A percentile compares a stretch with the other conserved stretches of the same genome.
Conservation (phyloP, 2,797 vertebrate genomes). For the Poeciliopsis paucimaculata region DNA sequence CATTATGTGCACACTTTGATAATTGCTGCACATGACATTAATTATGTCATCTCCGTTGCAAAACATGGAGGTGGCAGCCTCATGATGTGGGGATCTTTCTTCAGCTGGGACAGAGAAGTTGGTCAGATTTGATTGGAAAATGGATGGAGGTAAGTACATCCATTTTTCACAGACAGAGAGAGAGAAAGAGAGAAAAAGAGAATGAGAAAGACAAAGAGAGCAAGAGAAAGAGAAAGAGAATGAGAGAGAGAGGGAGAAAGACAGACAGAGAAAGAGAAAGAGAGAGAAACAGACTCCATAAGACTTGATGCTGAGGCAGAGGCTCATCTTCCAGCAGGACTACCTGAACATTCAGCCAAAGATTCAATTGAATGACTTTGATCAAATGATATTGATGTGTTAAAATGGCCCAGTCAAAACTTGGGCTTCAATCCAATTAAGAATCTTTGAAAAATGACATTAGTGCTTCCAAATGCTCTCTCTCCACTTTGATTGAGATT, state of each 20-base stretch:
- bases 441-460: not conserved
- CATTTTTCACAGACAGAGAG: not conserved
- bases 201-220: not conserved
- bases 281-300: not conserved
- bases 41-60: not conserved
- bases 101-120: not conserved
- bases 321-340: not conserved
- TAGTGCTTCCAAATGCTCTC: not conserved
- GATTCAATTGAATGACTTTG: not conserved
- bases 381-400: not conserved
- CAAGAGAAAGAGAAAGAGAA: too few relatives aligned
- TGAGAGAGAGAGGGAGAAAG: too few relatives aligned
- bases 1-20: not conserved
- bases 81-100: not conserved
- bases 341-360: not conserved
- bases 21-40: not conserved
- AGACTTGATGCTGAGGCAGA: not conserved
- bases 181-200: too few relatives aligned
- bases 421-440: not conserved
- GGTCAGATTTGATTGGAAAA: not conserved
- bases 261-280: too few relatives aligned
- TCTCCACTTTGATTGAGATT: not conserved
- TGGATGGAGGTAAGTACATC: not conserved
- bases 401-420: not conserved
- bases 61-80: not conserved